Percentiles rank a stretch among this genome's conserved stretches.
These are phyloP conservation scores for Pollenia griseotomentosa DNA, from an alignment of 2,888 invertebrate species.

Conservation along the genomic window DNA sequence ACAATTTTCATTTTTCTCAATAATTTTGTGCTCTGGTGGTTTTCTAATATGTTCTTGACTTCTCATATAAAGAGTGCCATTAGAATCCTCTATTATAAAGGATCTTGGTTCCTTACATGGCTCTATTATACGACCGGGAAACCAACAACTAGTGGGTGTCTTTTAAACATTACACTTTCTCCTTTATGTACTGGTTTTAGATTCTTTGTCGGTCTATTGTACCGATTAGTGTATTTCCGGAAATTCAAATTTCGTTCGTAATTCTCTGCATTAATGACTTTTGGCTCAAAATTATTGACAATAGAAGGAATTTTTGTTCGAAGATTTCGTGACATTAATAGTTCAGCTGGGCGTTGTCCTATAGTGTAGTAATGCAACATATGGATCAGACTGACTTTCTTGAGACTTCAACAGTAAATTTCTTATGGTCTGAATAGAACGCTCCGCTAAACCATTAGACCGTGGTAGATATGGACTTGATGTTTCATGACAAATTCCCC, in stretches of 20 bases:
- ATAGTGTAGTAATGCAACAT: too few relatives aligned
- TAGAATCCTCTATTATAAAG: slow-evolving; percentile 8
- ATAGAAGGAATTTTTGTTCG: slow-evolving; percentile 12
- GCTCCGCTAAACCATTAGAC: too few relatives aligned
- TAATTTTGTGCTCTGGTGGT: slow-evolving; percentile 13
- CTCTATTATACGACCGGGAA: neutral
- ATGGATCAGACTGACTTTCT: too few relatives aligned
- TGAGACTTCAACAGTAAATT: too few relatives aligned
- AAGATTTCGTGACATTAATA: neutral
- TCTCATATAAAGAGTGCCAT: slow-evolving; percentile 45
- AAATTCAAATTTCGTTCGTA: too few relatives aligned
- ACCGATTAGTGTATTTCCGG: too few relatives aligned
- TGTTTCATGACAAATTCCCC: too few relatives aligned
- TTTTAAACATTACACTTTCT: slow-evolving; percentile 11
- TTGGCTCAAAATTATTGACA: slow-evolving; percentile 6
- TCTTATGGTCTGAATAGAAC: too few relatives aligned
- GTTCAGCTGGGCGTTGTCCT: too few relatives aligned
- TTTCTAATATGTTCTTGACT: slow-evolving; percentile 35
- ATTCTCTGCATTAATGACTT: slow-evolving; percentile 5
- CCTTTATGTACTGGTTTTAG: neutral
- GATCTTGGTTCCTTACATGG: neutral
- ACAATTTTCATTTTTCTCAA: neutral
- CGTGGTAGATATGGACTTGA: too few relatives aligned
- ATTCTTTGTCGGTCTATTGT: too few relatives aligned
- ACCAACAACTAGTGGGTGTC: too few relatives aligned